phyloP scores from a whole-genome alignment of 1,140 invertebrate genomes.

The Rhopalosiphum maidis region DNA sequence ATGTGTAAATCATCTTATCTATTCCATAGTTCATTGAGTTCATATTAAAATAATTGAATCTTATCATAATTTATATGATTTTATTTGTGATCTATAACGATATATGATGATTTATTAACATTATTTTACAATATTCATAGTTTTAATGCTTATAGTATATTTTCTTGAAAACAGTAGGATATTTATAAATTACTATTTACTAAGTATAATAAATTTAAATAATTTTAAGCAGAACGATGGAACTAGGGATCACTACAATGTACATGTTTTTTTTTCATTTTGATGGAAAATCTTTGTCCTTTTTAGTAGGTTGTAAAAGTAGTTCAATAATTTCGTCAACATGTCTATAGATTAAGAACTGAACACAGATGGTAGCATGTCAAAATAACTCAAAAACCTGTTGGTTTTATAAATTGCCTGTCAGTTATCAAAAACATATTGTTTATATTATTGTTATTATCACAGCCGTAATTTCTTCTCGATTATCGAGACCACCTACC shows the following conservation, averaged over 20 bases:
- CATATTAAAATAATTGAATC: constrained; percentile 6
- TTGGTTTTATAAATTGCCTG: neutral
- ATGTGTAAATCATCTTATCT: neutral
- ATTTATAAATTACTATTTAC: neutral
- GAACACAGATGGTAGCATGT: neutral
- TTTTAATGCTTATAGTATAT: neutral
- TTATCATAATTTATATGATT: constrained; percentile 13
- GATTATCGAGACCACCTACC: neutral
- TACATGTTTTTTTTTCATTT: neutral
- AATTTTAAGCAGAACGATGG: neutral
- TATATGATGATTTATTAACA: neutral
- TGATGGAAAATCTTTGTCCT: neutral
- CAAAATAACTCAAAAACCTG: neutral
- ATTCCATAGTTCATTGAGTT: neutral
- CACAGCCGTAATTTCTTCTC: neutral
- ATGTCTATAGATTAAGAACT: neutral
- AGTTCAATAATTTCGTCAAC: neutral
- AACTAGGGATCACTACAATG: neutral
- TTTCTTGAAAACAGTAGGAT: neutral
- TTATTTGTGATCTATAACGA: neutral
- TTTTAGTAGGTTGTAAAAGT: too few relatives aligned
- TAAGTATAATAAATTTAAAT: neutral
- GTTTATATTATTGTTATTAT: constrained; percentile 19
- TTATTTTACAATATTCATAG: neutral
- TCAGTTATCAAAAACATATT: neutral